Percentiles rank a stretch among this genome's conserved stretches.
These are phyloP conservation scores for Crotalus tigris DNA, from an alignment of 2,113 vertebrate genomes.

Conservation along the genomic window DNA sequence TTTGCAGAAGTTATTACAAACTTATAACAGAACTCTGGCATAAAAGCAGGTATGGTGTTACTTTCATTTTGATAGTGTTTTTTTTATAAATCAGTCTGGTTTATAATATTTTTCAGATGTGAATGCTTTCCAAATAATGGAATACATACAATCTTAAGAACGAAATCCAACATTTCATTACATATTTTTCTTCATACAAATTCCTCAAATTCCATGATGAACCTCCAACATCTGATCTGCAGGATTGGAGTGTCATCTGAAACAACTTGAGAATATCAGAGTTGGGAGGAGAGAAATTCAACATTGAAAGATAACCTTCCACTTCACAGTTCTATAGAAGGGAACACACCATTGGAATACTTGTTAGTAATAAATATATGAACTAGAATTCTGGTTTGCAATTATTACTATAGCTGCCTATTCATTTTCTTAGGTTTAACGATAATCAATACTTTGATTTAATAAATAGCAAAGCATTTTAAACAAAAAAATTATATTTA, in stretches of 20 bases:
- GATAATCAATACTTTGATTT: background rate
- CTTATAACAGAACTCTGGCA: conserved; percentile 96
- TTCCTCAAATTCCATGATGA: background rate
- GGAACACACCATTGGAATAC: background rate
- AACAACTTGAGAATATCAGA: background rate
- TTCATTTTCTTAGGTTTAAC: background rate
- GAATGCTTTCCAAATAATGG: background rate
- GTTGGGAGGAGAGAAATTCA: background rate
- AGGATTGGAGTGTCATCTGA: background rate
- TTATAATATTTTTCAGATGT: background rate
- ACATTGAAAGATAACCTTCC: background rate
- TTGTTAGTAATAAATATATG: background rate
- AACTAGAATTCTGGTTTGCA: background rate
- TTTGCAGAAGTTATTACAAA: conserved; percentile 98
- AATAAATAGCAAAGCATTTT: background rate
- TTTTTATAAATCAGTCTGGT: background rate
- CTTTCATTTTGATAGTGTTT: background rate
- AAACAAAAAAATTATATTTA: background rate
- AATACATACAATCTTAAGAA: background rate
- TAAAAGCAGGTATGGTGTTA: conserved; percentile 84
- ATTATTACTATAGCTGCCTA: background rate
- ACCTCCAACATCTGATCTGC: background rate
- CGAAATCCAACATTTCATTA: too few species aligned
- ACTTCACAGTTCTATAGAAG: background rate
- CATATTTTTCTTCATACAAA: background rate